Percentiles rank a stretch among this genome's conserved stretches.
These are phyloP conservation scores for Drosophila athabasca DNA, from an alignment of 1,140 invertebrate species.

Conservation along the genomic window DNA sequence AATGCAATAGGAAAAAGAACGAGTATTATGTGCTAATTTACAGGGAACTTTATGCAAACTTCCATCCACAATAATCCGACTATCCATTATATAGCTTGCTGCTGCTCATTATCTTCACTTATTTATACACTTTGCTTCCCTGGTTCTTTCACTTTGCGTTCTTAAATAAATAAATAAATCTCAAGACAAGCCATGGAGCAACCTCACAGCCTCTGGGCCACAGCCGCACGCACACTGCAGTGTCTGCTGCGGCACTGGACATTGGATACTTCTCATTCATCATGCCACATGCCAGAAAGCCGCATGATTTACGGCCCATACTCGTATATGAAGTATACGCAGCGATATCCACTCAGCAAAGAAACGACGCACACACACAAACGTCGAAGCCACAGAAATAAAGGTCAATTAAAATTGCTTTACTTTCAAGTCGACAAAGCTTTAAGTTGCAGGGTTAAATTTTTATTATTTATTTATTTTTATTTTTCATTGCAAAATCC, in stretches of 20 bases:
- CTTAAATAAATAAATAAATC: constrained; percentile 23
- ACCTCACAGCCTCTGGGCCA: background rate
- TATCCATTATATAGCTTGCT: too few relatives aligned
- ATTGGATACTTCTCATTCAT: constrained; percentile 20
- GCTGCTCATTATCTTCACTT: background rate
- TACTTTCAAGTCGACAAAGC: background rate
- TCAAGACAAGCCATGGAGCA: constrained; percentile 9
- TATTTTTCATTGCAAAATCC: background rate
- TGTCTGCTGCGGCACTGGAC: constrained; percentile 14
- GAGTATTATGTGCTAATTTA: background rate
- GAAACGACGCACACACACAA: too few relatives aligned
- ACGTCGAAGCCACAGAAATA: background rate
- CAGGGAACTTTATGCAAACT: background rate
- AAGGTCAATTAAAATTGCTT: constrained; percentile 11
- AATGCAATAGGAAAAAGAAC: background rate
- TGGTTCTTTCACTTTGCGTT: constrained; percentile 14
- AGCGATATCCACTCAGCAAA: constrained; percentile 1
- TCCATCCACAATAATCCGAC: too few relatives aligned
- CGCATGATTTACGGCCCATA: constrained; percentile 29
- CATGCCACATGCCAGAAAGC: constrained; percentile 7
- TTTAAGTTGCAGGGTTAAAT: constrained; percentile 1
- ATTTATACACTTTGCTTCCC: background rate
- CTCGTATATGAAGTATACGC: constrained; percentile 40
- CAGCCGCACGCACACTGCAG: background rate
- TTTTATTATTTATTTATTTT: constrained; percentile 3